Conservation (phyloP, 35 echinoderm and acorn worm species). For the Apostichopus japonicus region DNA sequence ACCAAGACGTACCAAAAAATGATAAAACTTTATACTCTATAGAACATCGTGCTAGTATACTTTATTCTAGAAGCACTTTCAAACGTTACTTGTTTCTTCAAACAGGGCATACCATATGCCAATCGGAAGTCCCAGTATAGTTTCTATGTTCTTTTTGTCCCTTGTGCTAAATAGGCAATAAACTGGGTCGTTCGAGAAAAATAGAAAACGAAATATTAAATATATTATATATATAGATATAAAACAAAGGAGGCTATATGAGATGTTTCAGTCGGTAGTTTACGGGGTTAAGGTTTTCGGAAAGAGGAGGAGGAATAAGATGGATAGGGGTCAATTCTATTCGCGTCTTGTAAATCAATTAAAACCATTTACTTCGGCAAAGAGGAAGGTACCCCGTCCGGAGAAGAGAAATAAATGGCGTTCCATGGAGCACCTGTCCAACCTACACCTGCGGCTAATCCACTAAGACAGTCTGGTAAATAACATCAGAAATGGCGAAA, state of each 20-base stretch:
- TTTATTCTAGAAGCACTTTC: too few species aligned
- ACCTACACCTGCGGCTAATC: slow-evolving; percentile 5
- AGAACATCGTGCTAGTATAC: too few species aligned
- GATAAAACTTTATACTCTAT: too few species aligned
- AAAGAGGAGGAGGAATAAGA: background rate
- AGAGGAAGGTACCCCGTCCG: background rate
- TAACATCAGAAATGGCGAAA: background rate
- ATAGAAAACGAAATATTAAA: background rate
- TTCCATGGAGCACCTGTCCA: slow-evolving; percentile 13
- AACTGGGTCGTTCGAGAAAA: background rate
- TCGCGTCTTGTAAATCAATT: slow-evolving; percentile 35
- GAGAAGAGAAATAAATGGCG: slow-evolving; percentile 5
- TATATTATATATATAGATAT: too few species aligned
- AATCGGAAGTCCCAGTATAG: background rate
- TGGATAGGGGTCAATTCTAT: background rate
- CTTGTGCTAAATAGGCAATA: background rate
- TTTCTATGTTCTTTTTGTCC: background rate
- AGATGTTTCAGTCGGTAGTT: background rate
- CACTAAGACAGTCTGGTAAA: background rate
- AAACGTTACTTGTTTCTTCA: too few species aligned
- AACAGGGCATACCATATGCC: background rate
- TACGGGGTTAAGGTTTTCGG: slow-evolving; percentile 28
- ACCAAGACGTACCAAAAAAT: too few species aligned
- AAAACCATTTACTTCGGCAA: background rate
- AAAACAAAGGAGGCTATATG: background rate